Evolutionary conservation across 2,797 vertebrate genomes (phyloP).

Genomic region (Orientallactaga sibirica): DNA sequence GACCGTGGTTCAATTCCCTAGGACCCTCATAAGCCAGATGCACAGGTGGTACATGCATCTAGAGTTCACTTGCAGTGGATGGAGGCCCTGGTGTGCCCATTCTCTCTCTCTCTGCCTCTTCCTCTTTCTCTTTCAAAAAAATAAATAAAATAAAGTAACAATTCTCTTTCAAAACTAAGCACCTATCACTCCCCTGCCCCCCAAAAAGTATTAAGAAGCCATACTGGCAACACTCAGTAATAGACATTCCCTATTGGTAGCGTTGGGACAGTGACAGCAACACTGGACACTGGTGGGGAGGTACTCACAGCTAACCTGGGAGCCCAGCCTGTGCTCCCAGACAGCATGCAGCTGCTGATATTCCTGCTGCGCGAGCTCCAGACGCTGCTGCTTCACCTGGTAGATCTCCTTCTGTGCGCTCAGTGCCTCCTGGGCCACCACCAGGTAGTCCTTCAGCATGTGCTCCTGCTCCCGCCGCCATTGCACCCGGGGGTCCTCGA

Average conservation of each 20-base stretch:
- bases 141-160: too few species aligned
- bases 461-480: slow-evolving; percentile 97
- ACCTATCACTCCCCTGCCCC: too few species aligned
- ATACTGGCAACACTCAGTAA: accelerated
- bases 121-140: too few species aligned
- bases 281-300: neutral
- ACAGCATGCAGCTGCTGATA: slow-evolving; percentile 95
- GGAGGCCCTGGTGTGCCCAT: too few species aligned
- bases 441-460: slow-evolving; percentile 97
- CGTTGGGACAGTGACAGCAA: too few species aligned
- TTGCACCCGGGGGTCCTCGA: slow-evolving; percentile 97
- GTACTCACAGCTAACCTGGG: slow-evolving; percentile 97
- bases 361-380: slow-evolving; percentile 96
- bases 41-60: too few species aligned
- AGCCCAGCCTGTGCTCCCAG: slow-evolving; percentile 96
- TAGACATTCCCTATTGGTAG: neutral
- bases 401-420: slow-evolving; percentile 97
- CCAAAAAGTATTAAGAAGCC: neutral
- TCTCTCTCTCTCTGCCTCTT: too few species aligned
- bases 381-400: slow-evolving; percentile 97
- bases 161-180: too few species aligned
- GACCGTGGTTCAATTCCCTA: too few species aligned
- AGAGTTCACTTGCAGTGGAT: too few species aligned
- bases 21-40: too few species aligned
- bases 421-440: slow-evolving; percentile 95